Evolutionary conservation across 2,888 invertebrate genomes (phyloP).

Genomic region (Drosophila acutilabella): DNA sequence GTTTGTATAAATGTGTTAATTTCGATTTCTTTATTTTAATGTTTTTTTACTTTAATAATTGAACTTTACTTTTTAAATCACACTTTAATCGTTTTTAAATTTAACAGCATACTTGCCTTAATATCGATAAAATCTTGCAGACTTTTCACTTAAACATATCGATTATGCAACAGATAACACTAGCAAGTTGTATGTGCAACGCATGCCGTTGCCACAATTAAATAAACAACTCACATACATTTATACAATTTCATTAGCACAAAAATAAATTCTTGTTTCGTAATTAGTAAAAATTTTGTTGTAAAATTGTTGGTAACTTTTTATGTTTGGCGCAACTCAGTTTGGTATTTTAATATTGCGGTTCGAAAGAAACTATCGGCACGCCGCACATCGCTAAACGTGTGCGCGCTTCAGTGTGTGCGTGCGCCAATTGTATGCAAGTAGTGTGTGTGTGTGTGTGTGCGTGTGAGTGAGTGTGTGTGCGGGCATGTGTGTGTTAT

Average conservation of each 20-base stretch:
- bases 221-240: neutral
- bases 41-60: too few species aligned
- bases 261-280: neutral
- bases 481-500: conserved; percentile 40
- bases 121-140: conserved; percentile 1
- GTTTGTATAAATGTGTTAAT: too few species aligned
- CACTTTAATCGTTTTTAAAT: neutral
- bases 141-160: neutral
- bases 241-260: neutral
- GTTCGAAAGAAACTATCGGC: conserved; percentile 18
- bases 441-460: conserved; percentile 6
- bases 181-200: neutral
- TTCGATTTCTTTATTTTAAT: too few species aligned
- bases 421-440: neutral
- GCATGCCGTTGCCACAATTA: neutral
- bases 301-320: neutral
- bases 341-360: conserved; percentile 10
- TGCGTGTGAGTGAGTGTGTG: conserved; percentile 2
- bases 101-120: conserved; percentile 1
- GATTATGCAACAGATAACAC: neutral
- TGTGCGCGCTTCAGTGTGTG: conserved; percentile 8
- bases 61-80: too few species aligned
- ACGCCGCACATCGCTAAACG: conserved; percentile 19
- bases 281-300: neutral
- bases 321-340: neutral